Base-by-base conservation (phyloP, 2,888 invertebrate species). In the Bruchidius siliquastri region DNA sequence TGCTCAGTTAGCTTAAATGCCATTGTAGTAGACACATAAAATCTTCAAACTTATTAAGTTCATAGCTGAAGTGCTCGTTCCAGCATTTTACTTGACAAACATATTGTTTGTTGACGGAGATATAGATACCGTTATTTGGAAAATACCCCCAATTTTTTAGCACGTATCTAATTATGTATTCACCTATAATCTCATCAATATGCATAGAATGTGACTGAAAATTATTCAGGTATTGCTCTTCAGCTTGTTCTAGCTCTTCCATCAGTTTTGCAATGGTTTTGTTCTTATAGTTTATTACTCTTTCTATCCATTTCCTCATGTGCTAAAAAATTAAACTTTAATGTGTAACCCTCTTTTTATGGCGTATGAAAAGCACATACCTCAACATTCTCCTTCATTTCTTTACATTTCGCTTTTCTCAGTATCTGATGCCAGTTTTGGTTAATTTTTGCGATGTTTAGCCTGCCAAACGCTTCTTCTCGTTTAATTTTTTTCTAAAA, bases 371-470 rank as follows among this genome's bases (percentile, higher is more conserved):
- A 69, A n/a, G 22, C 73, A 69, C 72, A 79, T 83, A 92, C 92
- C 86, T 89, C 88, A 69, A 94, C 90, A 78, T 94, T 91, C 66
- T 91, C 87, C 67, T 90, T 89, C 87, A 95, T 88, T 82, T 94
- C 93, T 75, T 91, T 91, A 81, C 93, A 92, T 87, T 95, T 96
- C 72, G 92, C 89, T 83, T 90, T 91, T 0, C 96, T 89, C 73
- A 96, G 86, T 75, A 94, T 90, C 76, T 91, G 92, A 70, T 95
- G 91, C 95, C 95, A 96, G 85, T 93, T 91, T 86, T 94, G 94
- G 83, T 95, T 95, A 72, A 96, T 92, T 87, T 96, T 96, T 0
- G 95, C 94, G 76, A 92, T 90, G 84, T 96, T 96, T 71, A 94
- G 87, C 71, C 94, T 90, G 1, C 93, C 90, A 84, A 92, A 95